Percentiles rank a stretch among this genome's conserved stretches.
Evolutionary conservation across 2,888 invertebrate species (phyloP).

Genomic region (Diogma glabrata): DNA sequence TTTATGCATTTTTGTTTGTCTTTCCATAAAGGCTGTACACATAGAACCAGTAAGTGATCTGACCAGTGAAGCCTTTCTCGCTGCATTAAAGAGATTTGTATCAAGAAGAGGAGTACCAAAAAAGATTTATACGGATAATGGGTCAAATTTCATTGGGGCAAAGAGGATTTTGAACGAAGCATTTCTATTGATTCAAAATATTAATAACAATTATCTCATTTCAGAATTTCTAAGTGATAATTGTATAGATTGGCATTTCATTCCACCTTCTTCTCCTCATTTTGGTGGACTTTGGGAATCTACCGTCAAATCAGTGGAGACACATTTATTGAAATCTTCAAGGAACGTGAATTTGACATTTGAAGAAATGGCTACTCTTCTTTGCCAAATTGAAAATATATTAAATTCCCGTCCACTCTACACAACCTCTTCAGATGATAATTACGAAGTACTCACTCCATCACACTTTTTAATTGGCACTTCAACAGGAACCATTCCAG

Average conservation of each 20-base stretch:
- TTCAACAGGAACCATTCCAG: too few relatives aligned
- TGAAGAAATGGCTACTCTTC: not conserved
- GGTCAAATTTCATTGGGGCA: not conserved
- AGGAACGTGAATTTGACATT: not conserved
- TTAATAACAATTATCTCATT: not conserved
- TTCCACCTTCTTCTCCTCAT: not conserved
- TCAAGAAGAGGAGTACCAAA: not conserved
- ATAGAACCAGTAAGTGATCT: too few relatives aligned
- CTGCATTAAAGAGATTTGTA: too few relatives aligned
- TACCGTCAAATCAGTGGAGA: too few relatives aligned
- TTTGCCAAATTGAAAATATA: not conserved
- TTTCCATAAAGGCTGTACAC: too few relatives aligned
- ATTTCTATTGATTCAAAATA: not conserved
- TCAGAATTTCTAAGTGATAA: too few relatives aligned
- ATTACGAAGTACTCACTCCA: not conserved
- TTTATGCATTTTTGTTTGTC: too few relatives aligned
- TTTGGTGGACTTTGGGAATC: too few relatives aligned
- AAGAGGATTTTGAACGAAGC: not conserved
- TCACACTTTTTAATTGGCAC: too few relatives aligned
- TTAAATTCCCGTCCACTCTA: not conserved
- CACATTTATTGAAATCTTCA: too few relatives aligned
- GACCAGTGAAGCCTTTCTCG: too few relatives aligned
- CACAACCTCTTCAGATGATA: not conserved
- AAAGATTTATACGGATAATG: not conserved
- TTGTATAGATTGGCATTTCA: not conserved